Evolutionary conservation across 2,888 invertebrate species (phyloP).

Genomic region (Spialia ferax): DNA sequence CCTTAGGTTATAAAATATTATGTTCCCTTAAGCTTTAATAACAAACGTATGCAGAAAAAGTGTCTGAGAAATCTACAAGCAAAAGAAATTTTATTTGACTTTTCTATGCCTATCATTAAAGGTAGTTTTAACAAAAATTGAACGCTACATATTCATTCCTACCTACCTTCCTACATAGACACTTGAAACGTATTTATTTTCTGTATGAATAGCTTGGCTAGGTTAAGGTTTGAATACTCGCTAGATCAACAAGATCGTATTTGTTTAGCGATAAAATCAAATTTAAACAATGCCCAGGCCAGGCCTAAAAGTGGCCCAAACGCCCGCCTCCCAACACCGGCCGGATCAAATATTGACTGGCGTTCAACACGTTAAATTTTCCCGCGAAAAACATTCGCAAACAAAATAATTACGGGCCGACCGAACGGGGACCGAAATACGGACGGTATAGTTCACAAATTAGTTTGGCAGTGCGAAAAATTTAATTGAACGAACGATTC

Average conservation of each 20-base stretch:
- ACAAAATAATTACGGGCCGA: slow-evolving; percentile 73
- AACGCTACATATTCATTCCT: too few species aligned
- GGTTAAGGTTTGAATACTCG: neutral
- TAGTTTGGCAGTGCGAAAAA: slow-evolving; percentile 76
- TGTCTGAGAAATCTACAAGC: too few species aligned
- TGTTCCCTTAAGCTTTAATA: too few species aligned
- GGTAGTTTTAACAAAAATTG: too few species aligned
- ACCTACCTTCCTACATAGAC: too few species aligned
- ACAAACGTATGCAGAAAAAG: too few species aligned
- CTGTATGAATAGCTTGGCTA: neutral
- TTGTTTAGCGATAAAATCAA: slow-evolving; percentile 54
- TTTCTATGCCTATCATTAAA: too few species aligned
- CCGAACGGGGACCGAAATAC: slow-evolving; percentile 66
- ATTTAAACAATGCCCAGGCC: slow-evolving; percentile 62
- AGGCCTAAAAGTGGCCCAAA: slow-evolving; percentile 57
- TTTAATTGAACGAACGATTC: slow-evolving; percentile 71
- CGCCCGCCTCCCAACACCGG: slow-evolving; percentile 54
- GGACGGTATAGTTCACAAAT: slow-evolving; percentile 78
- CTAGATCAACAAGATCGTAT: slow-evolving; percentile 31
- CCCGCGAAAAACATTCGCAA: slow-evolving; percentile 78
- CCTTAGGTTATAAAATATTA: too few species aligned
- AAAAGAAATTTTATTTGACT: too few species aligned
- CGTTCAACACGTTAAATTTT: slow-evolving; percentile 77
- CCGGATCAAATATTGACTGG: slow-evolving; percentile 78
- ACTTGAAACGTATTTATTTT: neutral